Conservation (phyloP, 2,888 invertebrate species). For the Pinctada fucata region DNA sequence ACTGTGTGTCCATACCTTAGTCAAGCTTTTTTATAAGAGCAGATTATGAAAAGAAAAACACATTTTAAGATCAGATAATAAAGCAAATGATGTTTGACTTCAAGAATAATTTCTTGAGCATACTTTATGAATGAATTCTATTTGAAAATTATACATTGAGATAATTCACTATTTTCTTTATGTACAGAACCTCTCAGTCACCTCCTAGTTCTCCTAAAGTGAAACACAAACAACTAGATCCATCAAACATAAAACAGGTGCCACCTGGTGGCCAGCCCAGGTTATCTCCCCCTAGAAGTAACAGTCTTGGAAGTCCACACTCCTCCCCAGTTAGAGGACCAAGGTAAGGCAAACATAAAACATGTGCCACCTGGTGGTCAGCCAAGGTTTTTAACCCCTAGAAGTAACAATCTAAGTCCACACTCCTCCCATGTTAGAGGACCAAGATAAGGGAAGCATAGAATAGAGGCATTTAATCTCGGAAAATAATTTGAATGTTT, state of each 20-base stretch:
- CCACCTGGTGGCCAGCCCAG: constrained; percentile 17
- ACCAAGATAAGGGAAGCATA: constrained; percentile 41
- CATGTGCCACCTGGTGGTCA: constrained; percentile 15
- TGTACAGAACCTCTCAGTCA: constrained; percentile 48
- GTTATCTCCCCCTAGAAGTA: constrained; percentile 27
- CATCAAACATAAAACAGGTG: constrained; percentile 5
- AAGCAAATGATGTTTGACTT: too few relatives aligned
- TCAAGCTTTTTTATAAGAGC: too few relatives aligned
- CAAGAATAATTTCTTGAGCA: too few relatives aligned
- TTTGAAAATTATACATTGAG: too few relatives aligned
- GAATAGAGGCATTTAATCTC: not conserved
- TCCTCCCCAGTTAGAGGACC: constrained; percentile 55
- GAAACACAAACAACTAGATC: constrained; percentile 38
- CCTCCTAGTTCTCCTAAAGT: constrained; percentile 59
- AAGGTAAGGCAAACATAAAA: constrained; percentile 42
- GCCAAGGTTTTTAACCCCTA: constrained; percentile 20
- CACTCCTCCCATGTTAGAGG: constrained; percentile 58
- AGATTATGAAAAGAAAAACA: too few relatives aligned
- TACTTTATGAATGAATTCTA: too few relatives aligned
- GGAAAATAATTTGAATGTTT: too few relatives aligned
- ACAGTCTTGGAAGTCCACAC: constrained; percentile 49
- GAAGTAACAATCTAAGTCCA: constrained; percentile 45
- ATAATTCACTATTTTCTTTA: not conserved
- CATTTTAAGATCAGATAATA: too few relatives aligned
- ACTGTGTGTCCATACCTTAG: too few relatives aligned